Evolutionary conservation across 2,797 vertebrate genomes (phyloP).

Genomic region (Hapalemur alaotrensis): DNA sequence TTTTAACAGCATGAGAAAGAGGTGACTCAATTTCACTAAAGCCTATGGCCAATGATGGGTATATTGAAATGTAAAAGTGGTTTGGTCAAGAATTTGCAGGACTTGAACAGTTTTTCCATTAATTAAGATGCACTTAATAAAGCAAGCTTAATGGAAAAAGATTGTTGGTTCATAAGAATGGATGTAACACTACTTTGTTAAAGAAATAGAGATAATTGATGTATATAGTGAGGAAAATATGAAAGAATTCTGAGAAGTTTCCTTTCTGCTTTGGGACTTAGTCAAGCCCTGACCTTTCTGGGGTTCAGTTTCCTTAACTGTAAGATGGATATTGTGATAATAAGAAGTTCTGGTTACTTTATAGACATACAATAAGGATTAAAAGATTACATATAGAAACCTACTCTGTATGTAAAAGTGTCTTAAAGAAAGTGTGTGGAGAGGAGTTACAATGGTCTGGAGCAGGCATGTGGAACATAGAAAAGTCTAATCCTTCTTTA

Average conservation of each 20-base stretch:
- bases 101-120: background rate
- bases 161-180: background rate
- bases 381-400: background rate
- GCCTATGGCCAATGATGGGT: rapidly evolving
- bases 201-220: background rate
- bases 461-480: background rate
- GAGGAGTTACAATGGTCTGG: background rate
- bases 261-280: background rate
- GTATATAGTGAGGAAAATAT: background rate
- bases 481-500: background rate
- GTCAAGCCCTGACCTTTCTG: background rate
- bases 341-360: background rate
- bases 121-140: background rate
- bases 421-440: background rate
- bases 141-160: background rate
- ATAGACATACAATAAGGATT: background rate
- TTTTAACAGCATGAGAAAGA: background rate
- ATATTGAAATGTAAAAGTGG: background rate
- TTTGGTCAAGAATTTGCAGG: background rate
- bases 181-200: background rate
- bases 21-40: background rate
- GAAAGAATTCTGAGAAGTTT: background rate
- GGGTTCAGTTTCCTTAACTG: background rate
- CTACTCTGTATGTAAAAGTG: background rate
- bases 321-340: background rate